A percentile compares a stretch with the other conserved stretches of the same genome.
phyloP scores from a whole-genome alignment of 2,797 vertebrate genomes.

The Sebastes cheni region DNA sequence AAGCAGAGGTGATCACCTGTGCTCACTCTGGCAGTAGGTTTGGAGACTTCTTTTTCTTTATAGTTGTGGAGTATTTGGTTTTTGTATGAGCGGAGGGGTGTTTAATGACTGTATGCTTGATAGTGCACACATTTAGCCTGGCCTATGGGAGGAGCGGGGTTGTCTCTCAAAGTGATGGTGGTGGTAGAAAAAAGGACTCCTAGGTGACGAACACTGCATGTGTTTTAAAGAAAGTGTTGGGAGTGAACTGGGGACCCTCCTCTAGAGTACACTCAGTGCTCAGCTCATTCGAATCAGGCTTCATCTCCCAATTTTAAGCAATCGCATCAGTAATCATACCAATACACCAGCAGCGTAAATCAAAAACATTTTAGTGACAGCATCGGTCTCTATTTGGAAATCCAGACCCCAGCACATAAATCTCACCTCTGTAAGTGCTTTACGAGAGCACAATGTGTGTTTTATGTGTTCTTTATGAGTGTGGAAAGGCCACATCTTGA shows the following conservation, averaged over 20 bases:
- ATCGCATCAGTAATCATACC: conserved; percentile 56
- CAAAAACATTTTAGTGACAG: conserved; percentile 64
- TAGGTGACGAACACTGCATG: conserved; percentile 3
- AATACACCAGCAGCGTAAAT: conserved; percentile 53
- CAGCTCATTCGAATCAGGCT: conserved; percentile 42
- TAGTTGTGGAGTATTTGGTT: conserved; percentile 16
- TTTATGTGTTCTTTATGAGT: conserved; percentile 83
- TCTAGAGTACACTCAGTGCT: not conserved
- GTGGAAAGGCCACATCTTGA: conserved; percentile 80
- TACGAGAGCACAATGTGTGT: conserved; percentile 81
- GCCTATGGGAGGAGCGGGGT: conserved; percentile 28
- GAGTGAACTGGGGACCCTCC: not conserved
- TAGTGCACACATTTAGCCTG: conserved; percentile 24
- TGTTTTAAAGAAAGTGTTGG: not conserved
- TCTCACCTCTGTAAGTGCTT: conserved; percentile 78
- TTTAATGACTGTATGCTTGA: conserved; percentile 48
- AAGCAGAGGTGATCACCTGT: conserved; percentile 28
- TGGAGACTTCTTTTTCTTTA: conserved; percentile 19
- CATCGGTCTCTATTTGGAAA: conserved; percentile 68
- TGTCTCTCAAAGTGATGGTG: conserved; percentile 30
- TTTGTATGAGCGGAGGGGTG: conserved; percentile 34
- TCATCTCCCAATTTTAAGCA: conserved; percentile 37
- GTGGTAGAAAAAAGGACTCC: not conserved
- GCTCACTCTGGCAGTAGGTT: conserved; percentile 9
- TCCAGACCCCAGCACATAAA: conserved; percentile 74